Evolutionary conservation across 2,888 invertebrate species (phyloP), one percentile per base, ranked within the genome.

Genomic region (Apotomis betuletana): DNA sequence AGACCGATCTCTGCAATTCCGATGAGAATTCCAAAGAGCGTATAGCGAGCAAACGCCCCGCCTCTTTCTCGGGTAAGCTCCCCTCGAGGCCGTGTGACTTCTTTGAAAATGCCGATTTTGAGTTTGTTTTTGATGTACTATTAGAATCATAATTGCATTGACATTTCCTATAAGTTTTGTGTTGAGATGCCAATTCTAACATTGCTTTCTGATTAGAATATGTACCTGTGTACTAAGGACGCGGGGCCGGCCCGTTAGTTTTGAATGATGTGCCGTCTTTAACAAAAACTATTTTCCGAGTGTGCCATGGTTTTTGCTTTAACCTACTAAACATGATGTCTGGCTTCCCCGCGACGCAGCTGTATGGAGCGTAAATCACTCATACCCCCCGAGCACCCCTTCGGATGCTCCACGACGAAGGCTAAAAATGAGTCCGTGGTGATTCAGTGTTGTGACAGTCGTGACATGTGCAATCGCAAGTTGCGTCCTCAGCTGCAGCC

Each of bases 391-490:
- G 96, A 96, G 94, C 96, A 96, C 90, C 96, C 96, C 91, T 95
- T 97, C 95, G 94, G 96, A 94, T 97, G 97, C 95, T 95, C 96
- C 94, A 94, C 95, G 91, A 95, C 96, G 91, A 95, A 95, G 93
- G 94, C 94, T 93, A 94, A 94, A 93, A 96, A 96, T 94, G 95
- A 95, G 87, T 95, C 96, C 83, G 95, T 96, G 94, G 95, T 95
- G 94, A 96, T 96, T 94, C 94, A 95, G 89, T 97, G 97, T 95
- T 97, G 97, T 95, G 95, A 95, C 90, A 94, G 95, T 86, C 94
- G 79, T 82, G 91, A 94, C 94, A 95, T 95, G 95, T 97, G 97
- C 95, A 97, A 97, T 94, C 94, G 91, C 85, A 93, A 94, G 84
- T 94, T 96, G 91, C 94, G 92, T 87, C 95, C 96, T 88, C 94